A percentile compares a stretch with the other conserved stretches of the same genome.
These are phyloP conservation scores for Lepidurus packardi DNA, from an alignment of 1,140 invertebrate species.

Conservation along the genomic window DNA sequence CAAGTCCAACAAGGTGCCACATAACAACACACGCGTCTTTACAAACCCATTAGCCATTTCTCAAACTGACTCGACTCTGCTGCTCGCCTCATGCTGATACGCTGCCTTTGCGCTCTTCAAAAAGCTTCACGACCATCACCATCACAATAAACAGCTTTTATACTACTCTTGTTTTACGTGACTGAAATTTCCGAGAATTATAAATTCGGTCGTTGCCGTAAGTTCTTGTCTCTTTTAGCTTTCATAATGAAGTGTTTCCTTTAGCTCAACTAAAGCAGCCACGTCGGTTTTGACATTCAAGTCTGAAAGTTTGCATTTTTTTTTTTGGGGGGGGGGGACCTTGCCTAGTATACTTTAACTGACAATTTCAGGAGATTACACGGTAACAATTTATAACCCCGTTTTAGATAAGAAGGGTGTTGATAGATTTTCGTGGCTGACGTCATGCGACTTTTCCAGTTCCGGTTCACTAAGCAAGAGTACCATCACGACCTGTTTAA, in stretches of 20 bases:
- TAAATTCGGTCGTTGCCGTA: not conserved
- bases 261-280: too few species aligned
- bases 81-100: not conserved
- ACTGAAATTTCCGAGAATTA: constrained; percentile 14
- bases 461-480: not conserved
- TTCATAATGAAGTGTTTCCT: too few species aligned
- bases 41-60: constrained; percentile 21
- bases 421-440: not conserved
- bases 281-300: not conserved
- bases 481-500: not conserved
- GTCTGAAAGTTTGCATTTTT: not conserved
- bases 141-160: constrained; percentile 22
- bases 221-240: too few species aligned
- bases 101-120: not conserved
- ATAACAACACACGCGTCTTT: constrained; percentile 19
- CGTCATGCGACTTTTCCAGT: not conserved
- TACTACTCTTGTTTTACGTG: constrained; percentile 22
- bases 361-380: not conserved
- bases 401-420: constrained; percentile 13
- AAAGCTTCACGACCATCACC: constrained; percentile 4
- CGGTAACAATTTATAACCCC: not conserved
- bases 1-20: constrained; percentile 20
- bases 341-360: too few species aligned
- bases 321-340: not conserved
- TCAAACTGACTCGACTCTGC: constrained; percentile 3